Base-by-base conservation (phyloP, 2,888 invertebrate species). In the Allolobophora icterica region DNA sequence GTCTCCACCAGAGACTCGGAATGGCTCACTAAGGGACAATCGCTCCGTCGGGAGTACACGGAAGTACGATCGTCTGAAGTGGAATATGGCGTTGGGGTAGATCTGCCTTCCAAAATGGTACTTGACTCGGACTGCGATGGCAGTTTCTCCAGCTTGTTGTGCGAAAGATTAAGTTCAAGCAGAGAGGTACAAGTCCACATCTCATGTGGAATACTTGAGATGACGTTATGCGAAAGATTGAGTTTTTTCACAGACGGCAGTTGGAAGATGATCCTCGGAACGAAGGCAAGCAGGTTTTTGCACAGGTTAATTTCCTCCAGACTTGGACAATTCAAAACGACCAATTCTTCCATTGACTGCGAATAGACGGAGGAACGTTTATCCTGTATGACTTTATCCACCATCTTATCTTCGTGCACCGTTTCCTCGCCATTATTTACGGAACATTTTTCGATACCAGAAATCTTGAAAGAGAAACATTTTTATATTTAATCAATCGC, bases 211-310 rank as follows among this genome's bases (percentile, higher is more conserved):
- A 99, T 96, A 90, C 96, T 96, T 92, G 97, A 97, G 91, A 99
- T 96, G 95, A 98, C 98, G 95, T 99, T 99, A 95, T 98, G 98
- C 0, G 98, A 98, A n/a, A 98, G 97, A 95, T 99, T 98, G 93
- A 99, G 96, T 3, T 97, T 97, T 24, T 96, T 96, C 84, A 99
- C 96, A 0, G 97, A 96, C 0, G 98, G 97, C 91, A 99, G 96
- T 13, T 96, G 96, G 96, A 99, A 98, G 45, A 99, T 96, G 91
- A 97, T 97, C 91, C 96, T 96, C 0, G 99, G 98, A 24, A 99
- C 95, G 91, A 96, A 96, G 93, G 97, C 97, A 71, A 99, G 95
- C 5, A 98, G 98, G 95, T 99, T 95, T 89, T 93, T 92, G 96
- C 98, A 97, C n/a, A 99, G 94, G 94, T 98, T 98, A 52, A 99